Evolutionary conservation across 92 coral and sea anemone genomes (phyloP).

Genomic region (Parazoanthus swiftii): DNA sequence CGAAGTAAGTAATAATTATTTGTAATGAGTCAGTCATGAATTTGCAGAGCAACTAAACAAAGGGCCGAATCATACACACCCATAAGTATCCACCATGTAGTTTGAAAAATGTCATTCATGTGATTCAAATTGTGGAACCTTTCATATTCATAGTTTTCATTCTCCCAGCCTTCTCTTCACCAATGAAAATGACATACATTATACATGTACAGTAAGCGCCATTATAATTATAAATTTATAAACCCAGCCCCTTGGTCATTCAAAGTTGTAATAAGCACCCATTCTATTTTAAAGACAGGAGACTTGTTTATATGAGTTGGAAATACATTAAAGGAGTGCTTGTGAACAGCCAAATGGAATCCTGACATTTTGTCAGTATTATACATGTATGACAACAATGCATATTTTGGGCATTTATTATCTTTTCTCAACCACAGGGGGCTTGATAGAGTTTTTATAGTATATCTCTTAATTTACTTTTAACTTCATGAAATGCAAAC

Average conservation of each 20-base stretch:
- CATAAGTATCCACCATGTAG: conserved; percentile 8
- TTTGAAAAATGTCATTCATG: neutral
- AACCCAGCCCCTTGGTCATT: too few relatives aligned
- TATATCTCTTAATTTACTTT: neutral
- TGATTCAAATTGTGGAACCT: conserved; percentile 1
- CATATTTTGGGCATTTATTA: conserved; percentile 2
- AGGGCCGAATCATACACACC: conserved; percentile 10
- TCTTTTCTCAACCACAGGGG: conserved; percentile 2
- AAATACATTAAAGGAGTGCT: neutral
- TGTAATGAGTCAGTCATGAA: neutral
- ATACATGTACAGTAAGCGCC: neutral
- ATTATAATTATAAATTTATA: too few relatives aligned
- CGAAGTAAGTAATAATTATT: too few relatives aligned
- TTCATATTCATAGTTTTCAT: conserved; percentile 4
- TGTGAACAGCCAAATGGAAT: conserved; percentile 6
- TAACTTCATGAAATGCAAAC: conserved; percentile 4
- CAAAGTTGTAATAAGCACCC: too few relatives aligned
- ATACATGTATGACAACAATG: neutral
- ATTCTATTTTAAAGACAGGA: too few relatives aligned
- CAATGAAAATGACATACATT: conserved; percentile 1
- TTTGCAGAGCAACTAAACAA: neutral
- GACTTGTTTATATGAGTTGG: too few relatives aligned
- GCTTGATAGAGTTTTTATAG: neutral
- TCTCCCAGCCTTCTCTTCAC: conserved; percentile 13
- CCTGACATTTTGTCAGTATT: conserved; percentile 6